Conservation (phyloP, 2,797 vertebrate genomes). For the Kryptolebias ocellatus region DNA sequence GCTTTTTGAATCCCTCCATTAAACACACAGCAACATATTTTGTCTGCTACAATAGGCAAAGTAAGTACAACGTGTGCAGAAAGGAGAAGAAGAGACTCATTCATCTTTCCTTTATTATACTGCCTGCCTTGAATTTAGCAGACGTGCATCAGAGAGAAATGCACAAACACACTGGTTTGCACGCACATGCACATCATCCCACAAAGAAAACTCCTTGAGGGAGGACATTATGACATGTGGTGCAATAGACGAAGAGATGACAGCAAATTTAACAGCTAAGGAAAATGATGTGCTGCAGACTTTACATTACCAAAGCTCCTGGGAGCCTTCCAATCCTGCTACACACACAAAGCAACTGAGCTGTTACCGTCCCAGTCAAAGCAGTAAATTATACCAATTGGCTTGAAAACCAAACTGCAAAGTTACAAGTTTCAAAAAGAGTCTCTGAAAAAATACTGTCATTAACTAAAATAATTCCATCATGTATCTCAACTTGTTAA, state of each 20-base stretch:
- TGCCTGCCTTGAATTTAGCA: conserved; percentile 48
- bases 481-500: conserved; percentile 19
- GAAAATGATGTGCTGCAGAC: conserved; percentile 51
- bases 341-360: conserved; percentile 29
- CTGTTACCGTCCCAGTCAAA: conserved; percentile 36
- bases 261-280: conserved; percentile 51
- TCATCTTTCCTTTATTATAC: conserved; percentile 66
- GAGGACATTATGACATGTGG: conserved; percentile 48
- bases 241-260: conserved; percentile 43
- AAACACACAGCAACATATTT: conserved; percentile 34
- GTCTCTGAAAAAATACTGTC: conserved; percentile 16
- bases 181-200: conserved; percentile 46
- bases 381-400: conserved; percentile 29
- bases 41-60: conserved; percentile 39
- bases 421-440: conserved; percentile 28
- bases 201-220: conserved; percentile 50
- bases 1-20: conserved; percentile 39
- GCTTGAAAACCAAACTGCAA: conserved; percentile 37
- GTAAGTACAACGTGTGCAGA: conserved; percentile 34
- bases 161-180: conserved; percentile 34
- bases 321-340: conserved; percentile 45
- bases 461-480: conserved; percentile 11
- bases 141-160: conserved; percentile 48
- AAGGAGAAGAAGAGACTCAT: conserved; percentile 47
- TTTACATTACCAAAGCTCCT: conserved; percentile 46